Conservation (phyloP, 2,797 vertebrate genomes). For the Silurus lanzhouensis region DNA sequence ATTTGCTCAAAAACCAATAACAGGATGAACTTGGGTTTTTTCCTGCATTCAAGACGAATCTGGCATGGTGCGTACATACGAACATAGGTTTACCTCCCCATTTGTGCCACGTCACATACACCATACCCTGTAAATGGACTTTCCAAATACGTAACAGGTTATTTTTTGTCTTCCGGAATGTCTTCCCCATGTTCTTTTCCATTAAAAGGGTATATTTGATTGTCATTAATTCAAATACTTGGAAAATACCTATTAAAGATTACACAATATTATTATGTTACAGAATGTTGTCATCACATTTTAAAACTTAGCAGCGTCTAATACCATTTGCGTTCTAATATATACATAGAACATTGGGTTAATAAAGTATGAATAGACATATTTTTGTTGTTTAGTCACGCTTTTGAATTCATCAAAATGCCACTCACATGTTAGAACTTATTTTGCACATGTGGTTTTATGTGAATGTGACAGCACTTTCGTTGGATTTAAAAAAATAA, state of each 20-base stretch:
- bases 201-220: constrained; percentile 14
- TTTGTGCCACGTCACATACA: constrained; percentile 41
- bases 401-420: not conserved
- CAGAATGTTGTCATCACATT: not conserved
- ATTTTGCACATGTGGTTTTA: not conserved
- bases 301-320: not conserved
- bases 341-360: not conserved
- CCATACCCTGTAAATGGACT: constrained; percentile 48
- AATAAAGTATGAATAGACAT: not conserved
- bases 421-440: not conserved
- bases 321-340: not conserved
- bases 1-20: constrained; percentile 50
- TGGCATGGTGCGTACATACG: constrained; percentile 36
- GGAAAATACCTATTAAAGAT: not conserved
- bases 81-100: constrained; percentile 31
- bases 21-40: constrained; percentile 50
- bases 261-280: too few relatives aligned
- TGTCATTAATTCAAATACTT: constrained; percentile 9
- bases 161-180: constrained; percentile 51
- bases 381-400: not conserved
- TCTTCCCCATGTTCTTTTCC: constrained; percentile 35
- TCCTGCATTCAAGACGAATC: constrained; percentile 45
- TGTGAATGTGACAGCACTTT: not conserved
- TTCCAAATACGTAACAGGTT: constrained; percentile 56
- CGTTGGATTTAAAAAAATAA: not conserved